phyloP scores from a whole-genome alignment of 2,888 invertebrate genomes.

The Morpho helenor region DNA sequence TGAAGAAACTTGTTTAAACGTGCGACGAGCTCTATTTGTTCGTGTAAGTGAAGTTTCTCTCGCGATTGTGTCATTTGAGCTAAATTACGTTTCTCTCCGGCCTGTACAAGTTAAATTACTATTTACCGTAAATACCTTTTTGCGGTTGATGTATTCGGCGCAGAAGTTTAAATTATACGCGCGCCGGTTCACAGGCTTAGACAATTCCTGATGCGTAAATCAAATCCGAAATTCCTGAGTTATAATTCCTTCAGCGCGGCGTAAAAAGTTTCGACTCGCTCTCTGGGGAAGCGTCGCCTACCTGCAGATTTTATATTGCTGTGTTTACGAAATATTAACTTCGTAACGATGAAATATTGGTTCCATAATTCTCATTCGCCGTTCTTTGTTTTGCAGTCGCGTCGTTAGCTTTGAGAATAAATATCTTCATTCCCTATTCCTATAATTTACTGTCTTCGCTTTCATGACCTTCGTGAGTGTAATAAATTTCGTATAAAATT shows the following conservation, averaged over 20 bases:
- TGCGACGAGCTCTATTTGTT: too few relatives aligned
- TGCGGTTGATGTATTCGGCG: background rate
- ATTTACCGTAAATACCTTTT: too few relatives aligned
- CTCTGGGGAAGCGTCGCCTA: background rate
- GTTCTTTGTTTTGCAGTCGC: slow-evolving; percentile 2
- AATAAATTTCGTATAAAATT: too few relatives aligned
- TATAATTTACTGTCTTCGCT: background rate
- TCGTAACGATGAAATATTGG: slow-evolving; percentile 10
- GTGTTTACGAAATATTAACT: slow-evolving; percentile 12
- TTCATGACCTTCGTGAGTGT: too few relatives aligned
- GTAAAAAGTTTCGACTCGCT: slow-evolving; percentile 1
- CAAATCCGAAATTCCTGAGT: slow-evolving; percentile 2
- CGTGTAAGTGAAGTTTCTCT: too few relatives aligned
- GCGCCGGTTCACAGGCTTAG: too few relatives aligned
- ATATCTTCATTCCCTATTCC: background rate
- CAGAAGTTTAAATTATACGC: background rate
- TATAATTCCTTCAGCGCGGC: slow-evolving; percentile 2
- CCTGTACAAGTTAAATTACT: too few relatives aligned
- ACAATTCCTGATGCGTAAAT: background rate
- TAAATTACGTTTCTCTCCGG: too few relatives aligned
- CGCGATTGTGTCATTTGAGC: too few relatives aligned
- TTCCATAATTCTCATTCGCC: slow-evolving; percentile 5
- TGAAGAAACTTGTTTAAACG: too few relatives aligned
- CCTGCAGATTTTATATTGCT: background rate
- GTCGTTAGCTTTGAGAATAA: slow-evolving; percentile 1